Base-by-base conservation (phyloP, 2,888 invertebrate genomes). In the Amitus sp. region DNA sequence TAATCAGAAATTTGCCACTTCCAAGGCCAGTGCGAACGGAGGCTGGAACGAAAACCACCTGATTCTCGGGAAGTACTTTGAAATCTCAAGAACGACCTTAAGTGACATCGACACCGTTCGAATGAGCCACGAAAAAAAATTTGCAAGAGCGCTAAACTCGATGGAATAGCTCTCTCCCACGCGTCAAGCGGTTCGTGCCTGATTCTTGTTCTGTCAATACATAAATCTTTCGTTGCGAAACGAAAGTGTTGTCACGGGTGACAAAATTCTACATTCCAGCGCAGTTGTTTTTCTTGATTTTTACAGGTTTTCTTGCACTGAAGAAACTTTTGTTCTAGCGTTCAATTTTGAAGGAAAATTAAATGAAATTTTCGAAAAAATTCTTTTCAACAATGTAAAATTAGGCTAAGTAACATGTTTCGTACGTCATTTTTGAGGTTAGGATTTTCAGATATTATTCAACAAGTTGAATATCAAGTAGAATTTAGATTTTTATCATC, bases 191-290 rank as follows among this genome's bases (percentile, higher is more conserved):
- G 60, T 65, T 61, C 15, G 37, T 37, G 48, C 61, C 49, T 28
- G 52, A 49, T 59, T 53, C 56, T 45, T 33, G 49, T 47, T 20
- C 37, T 48, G 48, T 30, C 18, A 19, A 47, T 47, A 33, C 33
- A 47, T 33, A 47, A 47, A 47, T 47, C 12, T 33, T 34, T 23
- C 42, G 42, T 12, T 50, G 55, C 52, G 65, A 65, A 61, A 65
- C 65, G 61, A 58, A 58, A 55, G 61, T 61, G 61, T 64, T 63
- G 68, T 66, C 66, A 52, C 66, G 59, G 62, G 51, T 55, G 39
- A 58, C 65, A 40, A 53, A 65, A 60, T 51, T 64, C 40, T 43
- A n/a, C n/a, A n/a, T n/a, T n/a, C n/a, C n/a, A n/a, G n/a, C n/a
- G 15, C 39, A 17, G 59, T 52, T 56, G 52, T 52, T 56, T 64